Percentiles rank a stretch among this genome's conserved stretches.
Evolutionary conservation across 1,140 invertebrate species (phyloP).

Genomic region (Platyura marginata): DNA sequence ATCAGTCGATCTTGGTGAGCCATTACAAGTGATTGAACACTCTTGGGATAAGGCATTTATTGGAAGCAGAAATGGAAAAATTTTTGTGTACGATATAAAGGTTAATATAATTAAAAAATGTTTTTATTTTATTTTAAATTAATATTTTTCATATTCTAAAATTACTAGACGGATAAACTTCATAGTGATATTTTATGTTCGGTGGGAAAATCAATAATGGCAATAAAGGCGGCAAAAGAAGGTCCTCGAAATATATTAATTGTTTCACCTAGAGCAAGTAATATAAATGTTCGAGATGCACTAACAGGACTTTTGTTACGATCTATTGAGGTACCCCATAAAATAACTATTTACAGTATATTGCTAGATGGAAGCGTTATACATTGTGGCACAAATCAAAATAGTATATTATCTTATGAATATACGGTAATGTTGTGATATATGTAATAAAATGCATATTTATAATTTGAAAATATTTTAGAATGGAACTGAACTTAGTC

Average conservation of each 20-base stretch:
- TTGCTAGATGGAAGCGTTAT: conserved; percentile 38
- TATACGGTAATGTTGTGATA: conserved; percentile 31
- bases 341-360: conserved; percentile 44
- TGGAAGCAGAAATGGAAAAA: conserved; percentile 18
- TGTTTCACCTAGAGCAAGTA: conserved; percentile 40
- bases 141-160: no score
- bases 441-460: conserved; percentile 2
- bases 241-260: conserved; percentile 42
- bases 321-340: conserved; percentile 34
- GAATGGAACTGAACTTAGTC: conserved; percentile 33
- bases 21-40: conserved; percentile 18
- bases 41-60: conserved; percentile 16
- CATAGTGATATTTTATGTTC: conserved; percentile 10
- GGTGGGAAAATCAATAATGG: conserved; percentile 32
- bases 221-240: conserved; percentile 43
- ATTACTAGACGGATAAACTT: conserved; percentile 14
- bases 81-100: conserved; percentile 14
- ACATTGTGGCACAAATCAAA: conserved; percentile 45
- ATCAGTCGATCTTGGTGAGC: conserved; percentile 18
- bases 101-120: conserved; percentile 16
- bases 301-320: conserved; percentile 37
- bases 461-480: conserved; percentile 12
- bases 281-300: conserved; percentile 44
- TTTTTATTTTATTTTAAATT: no score
- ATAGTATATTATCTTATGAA: conserved; percentile 43